Evolutionary conservation across 2,888 invertebrate genomes (phyloP).

Genomic region (Lymantria monacha): DNA sequence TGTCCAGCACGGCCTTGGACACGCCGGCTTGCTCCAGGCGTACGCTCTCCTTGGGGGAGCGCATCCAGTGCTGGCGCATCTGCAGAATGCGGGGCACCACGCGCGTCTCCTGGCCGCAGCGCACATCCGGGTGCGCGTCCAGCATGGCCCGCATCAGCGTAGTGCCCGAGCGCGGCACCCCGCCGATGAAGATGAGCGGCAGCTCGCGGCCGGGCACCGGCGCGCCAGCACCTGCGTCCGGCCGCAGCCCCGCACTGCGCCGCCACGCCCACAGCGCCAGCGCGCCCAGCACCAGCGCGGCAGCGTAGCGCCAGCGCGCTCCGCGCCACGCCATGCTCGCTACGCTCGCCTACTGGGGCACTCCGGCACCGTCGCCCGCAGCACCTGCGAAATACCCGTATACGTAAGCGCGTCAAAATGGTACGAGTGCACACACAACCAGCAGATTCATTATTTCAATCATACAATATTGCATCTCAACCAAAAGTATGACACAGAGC

Average conservation of each 20-base stretch:
- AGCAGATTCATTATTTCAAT: no score
- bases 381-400: no score
- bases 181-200: slow-evolving; percentile 98
- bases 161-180: slow-evolving; percentile 98
- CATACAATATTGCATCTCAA: no score
- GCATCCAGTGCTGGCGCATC: slow-evolving; percentile 97
- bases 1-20: slow-evolving; percentile 94
- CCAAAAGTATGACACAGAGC: no score
- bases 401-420: no score
- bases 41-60: slow-evolving; percentile 94
- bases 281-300: slow-evolving; percentile 38
- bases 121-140: slow-evolving; percentile 97
- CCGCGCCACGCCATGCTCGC: slow-evolving; percentile 4
- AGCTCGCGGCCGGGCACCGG: slow-evolving; percentile 89
- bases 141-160: slow-evolving; percentile 99
- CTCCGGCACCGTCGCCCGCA: not conserved
- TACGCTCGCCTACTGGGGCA: not conserved
- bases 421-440: no score
- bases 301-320: slow-evolving; percentile 19
- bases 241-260: slow-evolving; percentile 35
- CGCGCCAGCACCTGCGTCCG: slow-evolving; percentile 31
- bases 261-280: slow-evolving; percentile 38
- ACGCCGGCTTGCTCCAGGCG: slow-evolving; percentile 97
- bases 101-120: slow-evolving; percentile 98
- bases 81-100: slow-evolving; percentile 98